phyloP scores from a whole-genome alignment of 1,140 invertebrate species.

The Aphis craccivora region DNA sequence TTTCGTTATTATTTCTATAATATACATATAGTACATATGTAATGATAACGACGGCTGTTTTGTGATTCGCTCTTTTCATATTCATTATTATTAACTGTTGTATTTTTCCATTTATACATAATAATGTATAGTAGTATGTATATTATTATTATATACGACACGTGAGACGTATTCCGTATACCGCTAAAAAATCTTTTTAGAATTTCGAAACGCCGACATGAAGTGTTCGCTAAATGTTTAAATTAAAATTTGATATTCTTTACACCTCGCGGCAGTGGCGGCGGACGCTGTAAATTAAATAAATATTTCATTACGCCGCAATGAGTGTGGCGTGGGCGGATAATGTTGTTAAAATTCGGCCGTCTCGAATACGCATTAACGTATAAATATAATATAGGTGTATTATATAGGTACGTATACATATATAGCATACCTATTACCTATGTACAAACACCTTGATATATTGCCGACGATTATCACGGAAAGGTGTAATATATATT shows the following conservation, averaged over 20 bases:
- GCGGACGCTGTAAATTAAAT: conserved; percentile 22
- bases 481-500: neutral
- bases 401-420: neutral
- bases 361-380: neutral
- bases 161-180: neutral
- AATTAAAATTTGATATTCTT: conserved; percentile 6
- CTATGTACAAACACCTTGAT: neutral
- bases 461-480: neutral
- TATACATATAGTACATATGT: neutral
- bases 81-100: neutral
- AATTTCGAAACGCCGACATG: neutral
- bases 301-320: conserved; percentile 16
- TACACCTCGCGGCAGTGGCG: neutral
- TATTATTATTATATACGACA: neutral
- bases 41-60: neutral
- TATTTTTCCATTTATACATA: neutral
- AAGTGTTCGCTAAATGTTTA: conserved; percentile 15
- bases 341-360: conserved; percentile 27
- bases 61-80: neutral
- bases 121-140: neutral
- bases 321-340: neutral
- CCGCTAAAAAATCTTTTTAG: neutral
- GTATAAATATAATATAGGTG: neutral
- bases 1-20: neutral
- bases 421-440: neutral